Percentiles rank a stretch among this genome's conserved stretches.
Conservation (phyloP, 2,888 invertebrate species). For the Macrophya annulata region DNA sequence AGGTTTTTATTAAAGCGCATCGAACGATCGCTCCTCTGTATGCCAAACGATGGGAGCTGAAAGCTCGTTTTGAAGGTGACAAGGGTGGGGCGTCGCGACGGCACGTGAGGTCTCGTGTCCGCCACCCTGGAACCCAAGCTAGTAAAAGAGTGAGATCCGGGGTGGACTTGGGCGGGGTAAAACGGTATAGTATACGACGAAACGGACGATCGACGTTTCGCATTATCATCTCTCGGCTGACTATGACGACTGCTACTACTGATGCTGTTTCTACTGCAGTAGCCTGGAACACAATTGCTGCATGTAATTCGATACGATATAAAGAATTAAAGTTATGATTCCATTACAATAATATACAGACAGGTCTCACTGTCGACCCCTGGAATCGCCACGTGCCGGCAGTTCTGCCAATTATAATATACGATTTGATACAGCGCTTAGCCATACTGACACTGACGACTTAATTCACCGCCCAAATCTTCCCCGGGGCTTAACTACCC, state of each 20-base stretch:
- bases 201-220: constrained; percentile 35
- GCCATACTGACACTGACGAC: constrained; percentile 49
- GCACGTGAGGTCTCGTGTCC: constrained; percentile 58
- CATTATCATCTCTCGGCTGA: constrained; percentile 31
- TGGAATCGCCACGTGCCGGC: constrained; percentile 68
- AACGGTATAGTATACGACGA: not conserved
- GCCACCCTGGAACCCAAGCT: constrained; percentile 39
- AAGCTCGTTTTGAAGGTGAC: constrained; percentile 71
- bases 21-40: constrained; percentile 45
- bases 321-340: constrained; percentile 77
- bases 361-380: constrained; percentile 76
- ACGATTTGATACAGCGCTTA: constrained; percentile 73
- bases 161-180: constrained; percentile 30
- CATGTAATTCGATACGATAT: constrained; percentile 78
- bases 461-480: constrained; percentile 35
- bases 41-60: constrained; percentile 65
- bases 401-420: constrained; percentile 74
- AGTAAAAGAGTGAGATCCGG: constrained; percentile 42
- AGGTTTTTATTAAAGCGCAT: constrained; percentile 71
- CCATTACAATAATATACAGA: constrained; percentile 77
- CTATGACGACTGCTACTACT: not conserved
- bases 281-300: constrained; percentile 64
- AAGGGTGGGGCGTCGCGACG: constrained; percentile 67
- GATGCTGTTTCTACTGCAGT: not conserved
- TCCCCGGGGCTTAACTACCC: constrained; percentile 14